phyloP scores from a whole-genome alignment of 2,888 invertebrate species.

The Drosophila koepferae region DNA sequence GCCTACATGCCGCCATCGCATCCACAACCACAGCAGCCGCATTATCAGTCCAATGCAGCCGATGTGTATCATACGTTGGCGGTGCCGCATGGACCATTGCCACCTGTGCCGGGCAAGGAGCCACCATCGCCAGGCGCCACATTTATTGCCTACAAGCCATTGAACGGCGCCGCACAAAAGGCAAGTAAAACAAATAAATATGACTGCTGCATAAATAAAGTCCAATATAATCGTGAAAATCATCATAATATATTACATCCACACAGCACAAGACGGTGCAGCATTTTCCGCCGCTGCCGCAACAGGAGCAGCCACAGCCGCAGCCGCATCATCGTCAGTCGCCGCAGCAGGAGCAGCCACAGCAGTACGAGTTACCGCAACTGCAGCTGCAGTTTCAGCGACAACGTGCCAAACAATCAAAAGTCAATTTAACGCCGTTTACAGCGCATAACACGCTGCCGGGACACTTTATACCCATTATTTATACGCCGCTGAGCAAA shows the following conservation, averaged over 20 bases:
- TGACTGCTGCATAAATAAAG: slow-evolving; percentile 53
- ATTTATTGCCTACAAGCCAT: slow-evolving; percentile 76
- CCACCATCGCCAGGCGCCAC: slow-evolving; percentile 55
- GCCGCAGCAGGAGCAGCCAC: slow-evolving; percentile 57
- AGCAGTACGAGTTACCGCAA: slow-evolving; percentile 58
- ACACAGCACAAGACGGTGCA: slow-evolving; percentile 82
- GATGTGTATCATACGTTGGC: slow-evolving; percentile 78
- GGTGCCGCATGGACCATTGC: slow-evolving; percentile 56
- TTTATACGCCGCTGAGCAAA: slow-evolving; percentile 83
- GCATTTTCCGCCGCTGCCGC: slow-evolving; percentile 78
- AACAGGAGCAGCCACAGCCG: slow-evolving; percentile 41
- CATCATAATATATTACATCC: slow-evolving; percentile 35
- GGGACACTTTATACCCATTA: slow-evolving; percentile 86
- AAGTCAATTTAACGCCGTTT: slow-evolving; percentile 86
- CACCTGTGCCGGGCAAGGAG: slow-evolving; percentile 63
- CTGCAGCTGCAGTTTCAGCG: slow-evolving; percentile 58
- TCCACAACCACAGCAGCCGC: slow-evolving; percentile 43
- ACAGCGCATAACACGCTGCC: slow-evolving; percentile 86
- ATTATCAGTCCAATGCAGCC: slow-evolving; percentile 73
- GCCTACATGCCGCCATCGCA: slow-evolving; percentile 79
- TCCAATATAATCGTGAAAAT: slow-evolving; percentile 68
- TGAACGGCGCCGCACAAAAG: slow-evolving; percentile 65
- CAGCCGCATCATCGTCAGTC: slow-evolving; percentile 37
- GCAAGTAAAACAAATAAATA: slow-evolving; percentile 56
- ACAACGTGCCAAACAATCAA: slow-evolving; percentile 82